phyloP scores from a whole-genome alignment of 2,797 vertebrate species.

The Dipus sagitta region DNA sequence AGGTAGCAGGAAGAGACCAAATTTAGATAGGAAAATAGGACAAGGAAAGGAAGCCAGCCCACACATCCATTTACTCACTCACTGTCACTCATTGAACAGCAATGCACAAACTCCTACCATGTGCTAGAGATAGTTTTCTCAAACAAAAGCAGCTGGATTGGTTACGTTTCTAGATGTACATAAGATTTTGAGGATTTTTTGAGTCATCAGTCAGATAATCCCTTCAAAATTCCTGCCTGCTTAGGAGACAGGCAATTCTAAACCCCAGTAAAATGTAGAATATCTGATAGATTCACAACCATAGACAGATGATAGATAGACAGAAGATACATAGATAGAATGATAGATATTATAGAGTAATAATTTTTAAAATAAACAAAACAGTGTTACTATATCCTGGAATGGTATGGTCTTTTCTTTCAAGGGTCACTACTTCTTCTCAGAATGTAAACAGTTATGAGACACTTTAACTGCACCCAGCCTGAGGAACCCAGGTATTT shows the following conservation, averaged over 20 bases:
- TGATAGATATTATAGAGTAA: background rate
- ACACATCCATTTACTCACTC: background rate
- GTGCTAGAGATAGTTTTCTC: background rate
- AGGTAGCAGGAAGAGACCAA: background rate
- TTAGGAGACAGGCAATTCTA: background rate
- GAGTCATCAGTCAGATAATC: background rate
- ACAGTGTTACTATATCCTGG: background rate
- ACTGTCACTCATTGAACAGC: background rate
- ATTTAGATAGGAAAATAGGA: background rate
- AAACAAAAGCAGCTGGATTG: background rate
- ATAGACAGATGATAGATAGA: background rate
- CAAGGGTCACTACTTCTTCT: background rate
- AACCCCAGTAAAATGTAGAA: background rate
- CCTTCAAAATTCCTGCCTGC: background rate
- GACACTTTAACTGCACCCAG: background rate
- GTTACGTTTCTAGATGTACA: background rate
- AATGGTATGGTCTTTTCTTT: background rate
- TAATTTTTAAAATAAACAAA: background rate
- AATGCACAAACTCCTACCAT: fast-evolving
- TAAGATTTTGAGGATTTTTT: background rate
- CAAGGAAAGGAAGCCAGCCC: background rate
- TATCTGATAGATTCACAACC: background rate
- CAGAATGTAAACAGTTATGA: background rate
- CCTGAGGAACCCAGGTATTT: background rate
- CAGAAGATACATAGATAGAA: too few species aligned